Conservation (phyloP, 1,140 invertebrate species). For the Maconellicoccus hirsutus region DNA sequence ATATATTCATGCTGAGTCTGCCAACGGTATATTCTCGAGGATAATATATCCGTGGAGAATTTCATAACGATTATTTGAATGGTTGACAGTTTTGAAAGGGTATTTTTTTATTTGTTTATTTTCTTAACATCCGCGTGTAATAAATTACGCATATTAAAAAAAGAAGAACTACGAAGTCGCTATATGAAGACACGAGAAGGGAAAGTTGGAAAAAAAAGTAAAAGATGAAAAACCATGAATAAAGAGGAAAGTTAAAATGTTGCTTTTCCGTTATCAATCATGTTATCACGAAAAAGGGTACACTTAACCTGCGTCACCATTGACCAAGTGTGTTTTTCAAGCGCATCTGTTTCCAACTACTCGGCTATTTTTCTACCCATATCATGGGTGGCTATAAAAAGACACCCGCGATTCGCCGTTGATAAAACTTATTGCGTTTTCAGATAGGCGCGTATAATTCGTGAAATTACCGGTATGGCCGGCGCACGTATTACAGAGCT, state of each 20-base stretch:
- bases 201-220: background rate
- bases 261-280: background rate
- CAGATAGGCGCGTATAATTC: background rate
- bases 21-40: too few relatives aligned
- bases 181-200: background rate
- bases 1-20: too few relatives aligned
- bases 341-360: background rate
- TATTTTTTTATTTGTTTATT: background rate
- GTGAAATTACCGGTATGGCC: background rate
- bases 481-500: background rate
- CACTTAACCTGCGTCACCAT: background rate
- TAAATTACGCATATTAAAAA: conserved; percentile 1
- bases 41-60: too few relatives aligned
- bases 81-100: too few relatives aligned
- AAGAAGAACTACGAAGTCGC: background rate
- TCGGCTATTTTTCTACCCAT: background rate
- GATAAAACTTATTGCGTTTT: conserved; percentile 9
- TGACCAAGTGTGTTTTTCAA: background rate
- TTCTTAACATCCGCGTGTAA: background rate
- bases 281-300: conserved; percentile 4
- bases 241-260: conserved; percentile 5
- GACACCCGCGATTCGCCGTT: background rate
- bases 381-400: background rate
- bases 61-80: too few relatives aligned
- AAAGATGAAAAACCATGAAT: background rate